Conservation (phyloP, 2,113 vertebrate species). For the Pachyramphus minor region DNA sequence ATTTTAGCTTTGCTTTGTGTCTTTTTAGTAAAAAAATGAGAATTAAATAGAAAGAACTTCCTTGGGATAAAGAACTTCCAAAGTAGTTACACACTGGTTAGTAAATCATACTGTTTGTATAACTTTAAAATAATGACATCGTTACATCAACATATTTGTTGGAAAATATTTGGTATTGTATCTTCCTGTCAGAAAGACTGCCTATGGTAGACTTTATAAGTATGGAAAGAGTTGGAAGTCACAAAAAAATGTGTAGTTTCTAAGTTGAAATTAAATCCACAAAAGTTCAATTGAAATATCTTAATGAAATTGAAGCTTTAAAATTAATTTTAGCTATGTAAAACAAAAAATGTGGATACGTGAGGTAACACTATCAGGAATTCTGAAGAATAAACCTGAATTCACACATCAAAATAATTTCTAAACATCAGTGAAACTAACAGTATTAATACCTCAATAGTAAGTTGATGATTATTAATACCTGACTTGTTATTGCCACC, state of each 20-base stretch:
- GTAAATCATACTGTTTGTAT: background rate
- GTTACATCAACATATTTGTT: background rate
- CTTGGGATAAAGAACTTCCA: background rate
- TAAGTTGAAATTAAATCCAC: background rate
- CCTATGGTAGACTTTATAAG: background rate
- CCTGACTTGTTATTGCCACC: background rate
- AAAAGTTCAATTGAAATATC: background rate
- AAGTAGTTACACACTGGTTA: background rate
- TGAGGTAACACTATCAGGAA: background rate
- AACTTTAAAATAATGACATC: background rate
- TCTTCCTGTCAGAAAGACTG: background rate
- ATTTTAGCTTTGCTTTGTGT: background rate
- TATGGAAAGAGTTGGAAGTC: background rate
- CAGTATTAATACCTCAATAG: background rate
- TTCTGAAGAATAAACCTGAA: background rate
- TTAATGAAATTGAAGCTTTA: background rate
- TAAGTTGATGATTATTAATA: background rate
- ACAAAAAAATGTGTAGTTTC: background rate
- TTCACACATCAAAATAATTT: background rate
- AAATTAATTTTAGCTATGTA: background rate
- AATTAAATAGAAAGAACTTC: background rate
- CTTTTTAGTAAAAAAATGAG: background rate
- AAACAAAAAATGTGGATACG: background rate
- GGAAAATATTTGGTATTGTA: background rate
- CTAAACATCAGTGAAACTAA: background rate